phyloP scores from a whole-genome alignment of 2,797 vertebrate genomes.

The Poeciliopsis paucimaculata region DNA sequence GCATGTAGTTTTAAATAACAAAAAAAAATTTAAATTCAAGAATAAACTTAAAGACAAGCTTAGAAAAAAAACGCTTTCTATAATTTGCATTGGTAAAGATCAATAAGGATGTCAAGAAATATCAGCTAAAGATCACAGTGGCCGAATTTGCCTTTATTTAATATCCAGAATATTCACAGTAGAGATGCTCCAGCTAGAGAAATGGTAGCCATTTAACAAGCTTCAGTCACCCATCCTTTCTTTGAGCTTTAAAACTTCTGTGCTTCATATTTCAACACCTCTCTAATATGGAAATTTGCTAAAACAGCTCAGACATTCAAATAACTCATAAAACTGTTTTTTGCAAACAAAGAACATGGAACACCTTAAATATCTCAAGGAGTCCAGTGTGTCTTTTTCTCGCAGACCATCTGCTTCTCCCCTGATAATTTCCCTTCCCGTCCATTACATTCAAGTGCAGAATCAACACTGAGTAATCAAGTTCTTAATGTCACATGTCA shows the following conservation, averaged over 20 bases:
- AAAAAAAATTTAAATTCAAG: not conserved
- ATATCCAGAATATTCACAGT: not conserved
- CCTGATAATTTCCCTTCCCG: constrained; percentile 38
- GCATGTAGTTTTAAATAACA: not conserved
- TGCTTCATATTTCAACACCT: not conserved
- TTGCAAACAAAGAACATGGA: constrained; percentile 35
- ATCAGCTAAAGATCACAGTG: not conserved
- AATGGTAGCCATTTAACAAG: not conserved
- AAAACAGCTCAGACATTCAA: not conserved
- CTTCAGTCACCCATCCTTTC: not conserved
- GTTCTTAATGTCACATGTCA: constrained; percentile 61
- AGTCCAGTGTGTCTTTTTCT: constrained; percentile 39
- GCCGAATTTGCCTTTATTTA: not conserved
- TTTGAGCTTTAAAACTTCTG: not conserved
- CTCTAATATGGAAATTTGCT: not conserved
- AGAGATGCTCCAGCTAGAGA: not conserved
- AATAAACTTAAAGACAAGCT: not conserved
- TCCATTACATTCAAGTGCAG: constrained; percentile 60
- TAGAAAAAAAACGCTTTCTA: not conserved
- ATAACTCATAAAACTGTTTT: constrained; percentile 1
- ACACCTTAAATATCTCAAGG: constrained; percentile 35
- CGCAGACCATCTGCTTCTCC: constrained; percentile 35
- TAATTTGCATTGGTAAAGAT: not conserved
- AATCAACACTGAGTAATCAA: constrained; percentile 56
- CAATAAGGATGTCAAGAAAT: not conserved